Conservation (phyloP, 2,797 vertebrate species). For the Fundulus diaphanus region DNA sequence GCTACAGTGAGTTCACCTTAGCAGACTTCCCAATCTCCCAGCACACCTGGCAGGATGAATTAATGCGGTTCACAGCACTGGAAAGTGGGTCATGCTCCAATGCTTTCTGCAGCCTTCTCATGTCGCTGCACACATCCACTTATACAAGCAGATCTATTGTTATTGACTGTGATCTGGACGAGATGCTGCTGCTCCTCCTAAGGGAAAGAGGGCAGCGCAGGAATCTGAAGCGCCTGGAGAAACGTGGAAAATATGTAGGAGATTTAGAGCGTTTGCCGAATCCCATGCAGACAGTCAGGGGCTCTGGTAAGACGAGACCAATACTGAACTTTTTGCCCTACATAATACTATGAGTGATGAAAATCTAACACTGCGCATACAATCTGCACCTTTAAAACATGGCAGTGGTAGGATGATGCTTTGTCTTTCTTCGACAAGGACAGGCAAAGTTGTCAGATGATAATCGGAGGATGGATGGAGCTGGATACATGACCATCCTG, state of each 20-base stretch:
- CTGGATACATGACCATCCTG: not conserved
- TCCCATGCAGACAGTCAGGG: not conserved
- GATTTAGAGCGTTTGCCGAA: not conserved
- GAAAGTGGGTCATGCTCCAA: slow-evolving; percentile 62
- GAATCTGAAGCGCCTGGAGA: slow-evolving; percentile 41
- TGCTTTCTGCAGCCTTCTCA: slow-evolving; percentile 40
- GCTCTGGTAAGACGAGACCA: not conserved
- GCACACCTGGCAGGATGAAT: slow-evolving; percentile 53
- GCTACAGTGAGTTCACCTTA: slow-evolving; percentile 6
- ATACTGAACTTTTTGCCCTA: not conserved
- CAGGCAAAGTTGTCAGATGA: not conserved
- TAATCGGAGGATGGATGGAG: not conserved
- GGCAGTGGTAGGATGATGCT: not conserved
- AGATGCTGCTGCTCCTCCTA: slow-evolving; percentile 18
- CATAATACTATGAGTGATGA: not conserved
- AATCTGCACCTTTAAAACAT: not conserved
- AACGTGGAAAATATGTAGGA: slow-evolving; percentile 17
- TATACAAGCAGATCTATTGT: slow-evolving; percentile 60
- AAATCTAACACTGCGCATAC: not conserved
- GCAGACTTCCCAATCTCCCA: slow-evolving; percentile 25
- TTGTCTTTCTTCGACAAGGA: not conserved
- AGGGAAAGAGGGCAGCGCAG: slow-evolving; percentile 13
- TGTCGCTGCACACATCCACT: slow-evolving; percentile 39
- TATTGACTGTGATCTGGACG: slow-evolving; percentile 30
- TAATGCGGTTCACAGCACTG: slow-evolving; percentile 52